Conservation (phyloP, 2,888 invertebrate species). For the Epirrhoe alternata region DNA sequence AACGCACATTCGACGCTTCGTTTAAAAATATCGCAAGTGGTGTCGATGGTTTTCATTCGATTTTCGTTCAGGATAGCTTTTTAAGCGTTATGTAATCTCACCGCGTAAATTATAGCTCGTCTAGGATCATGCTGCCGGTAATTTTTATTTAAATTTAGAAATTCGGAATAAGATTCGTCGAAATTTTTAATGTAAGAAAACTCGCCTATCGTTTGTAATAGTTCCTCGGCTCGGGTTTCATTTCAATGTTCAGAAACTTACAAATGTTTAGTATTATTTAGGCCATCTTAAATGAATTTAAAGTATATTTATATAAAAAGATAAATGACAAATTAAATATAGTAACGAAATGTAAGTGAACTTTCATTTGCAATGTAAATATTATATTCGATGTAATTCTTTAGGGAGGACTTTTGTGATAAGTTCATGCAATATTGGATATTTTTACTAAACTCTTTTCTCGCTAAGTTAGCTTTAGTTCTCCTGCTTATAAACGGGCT, state of each 20-base stretch:
- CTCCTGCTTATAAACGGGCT: background rate
- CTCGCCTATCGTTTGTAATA: conserved; percentile 49
- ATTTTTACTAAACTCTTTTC: conserved; percentile 61
- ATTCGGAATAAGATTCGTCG: conserved; percentile 58
- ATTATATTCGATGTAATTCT: conserved; percentile 63
- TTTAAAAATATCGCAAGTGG: conserved; percentile 70
- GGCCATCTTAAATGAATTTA: conserved; percentile 79
- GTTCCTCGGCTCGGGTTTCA: conserved; percentile 51
- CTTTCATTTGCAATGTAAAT: conserved; percentile 81
- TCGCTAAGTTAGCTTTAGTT: conserved; percentile 54
- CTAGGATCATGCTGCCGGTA: conserved; percentile 68
- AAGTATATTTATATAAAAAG: conserved; percentile 73
- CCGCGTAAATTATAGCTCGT: conserved; percentile 73
- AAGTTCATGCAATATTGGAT: conserved; percentile 76
- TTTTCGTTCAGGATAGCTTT: conserved; percentile 61
- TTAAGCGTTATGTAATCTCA: conserved; percentile 69
- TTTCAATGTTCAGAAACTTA: conserved; percentile 46
- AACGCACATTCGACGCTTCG: conserved; percentile 60
- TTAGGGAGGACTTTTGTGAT: conserved; percentile 72
- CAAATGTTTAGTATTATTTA: conserved; percentile 75
- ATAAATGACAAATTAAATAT: conserved; percentile 81
- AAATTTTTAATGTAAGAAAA: conserved; percentile 43
- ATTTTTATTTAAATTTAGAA: conserved; percentile 54
- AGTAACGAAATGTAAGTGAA: conserved; percentile 69
- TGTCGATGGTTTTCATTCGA: conserved; percentile 35